Percentiles rank a stretch among this genome's conserved stretches.
These are phyloP conservation scores for Phalera bucephala DNA, from an alignment of 2,888 invertebrate genomes.

Conservation along the genomic window DNA sequence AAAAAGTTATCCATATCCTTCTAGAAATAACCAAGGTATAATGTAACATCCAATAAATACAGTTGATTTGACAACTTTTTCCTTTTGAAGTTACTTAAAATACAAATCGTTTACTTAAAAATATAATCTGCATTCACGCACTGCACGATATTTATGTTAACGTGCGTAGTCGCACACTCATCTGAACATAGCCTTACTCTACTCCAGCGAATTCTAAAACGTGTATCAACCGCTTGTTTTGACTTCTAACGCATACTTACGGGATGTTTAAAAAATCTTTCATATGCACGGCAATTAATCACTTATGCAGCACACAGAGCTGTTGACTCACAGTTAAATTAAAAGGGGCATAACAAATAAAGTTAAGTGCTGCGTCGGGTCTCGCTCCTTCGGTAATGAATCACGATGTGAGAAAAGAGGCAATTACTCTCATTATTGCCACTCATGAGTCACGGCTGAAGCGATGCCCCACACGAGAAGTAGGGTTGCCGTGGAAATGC, in stretches of 20 bases:
- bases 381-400: slow-evolving; percentile 64
- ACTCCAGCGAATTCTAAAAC: too few species aligned
- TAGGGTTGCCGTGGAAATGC: slow-evolving; percentile 23
- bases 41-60: too few species aligned
- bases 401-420: slow-evolving; percentile 78
- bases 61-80: too few species aligned
- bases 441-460: slow-evolving; percentile 62
- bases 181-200: too few species aligned
- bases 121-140: too few species aligned
- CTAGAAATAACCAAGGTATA: too few species aligned
- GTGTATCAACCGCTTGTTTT: slow-evolving; percentile 1
- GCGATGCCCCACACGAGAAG: slow-evolving; percentile 38
- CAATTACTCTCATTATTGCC: slow-evolving; percentile 74
- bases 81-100: too few species aligned
- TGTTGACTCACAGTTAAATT: slow-evolving; percentile 65
- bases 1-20: too few species aligned
- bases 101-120: too few species aligned
- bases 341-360: slow-evolving; percentile 66
- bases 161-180: too few species aligned
- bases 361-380: slow-evolving; percentile 53
- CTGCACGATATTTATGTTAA: too few species aligned
- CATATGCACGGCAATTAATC: slow-evolving; percentile 44
- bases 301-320: slow-evolving; percentile 43
- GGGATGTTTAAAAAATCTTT: slow-evolving; percentile 40
- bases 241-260: neutral